These are phyloP conservation scores for Dinocampus coccinellae DNA, from an alignment of 2,888 invertebrate species.

Conservation along the genomic window DNA sequence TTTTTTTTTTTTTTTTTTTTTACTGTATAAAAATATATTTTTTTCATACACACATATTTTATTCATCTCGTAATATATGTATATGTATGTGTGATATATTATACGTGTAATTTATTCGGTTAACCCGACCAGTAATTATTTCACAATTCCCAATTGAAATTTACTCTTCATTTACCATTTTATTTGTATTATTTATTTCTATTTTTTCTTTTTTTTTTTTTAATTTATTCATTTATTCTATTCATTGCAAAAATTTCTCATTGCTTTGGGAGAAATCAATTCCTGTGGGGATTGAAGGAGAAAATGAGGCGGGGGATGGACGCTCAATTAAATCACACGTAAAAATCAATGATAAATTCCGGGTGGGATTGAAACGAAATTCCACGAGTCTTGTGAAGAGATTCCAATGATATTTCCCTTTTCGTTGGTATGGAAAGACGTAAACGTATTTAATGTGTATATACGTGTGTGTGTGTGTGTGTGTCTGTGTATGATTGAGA, in stretches of 20 bases:
- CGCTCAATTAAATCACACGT: slow-evolving; percentile 30
- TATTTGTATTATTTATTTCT: neutral
- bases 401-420: slow-evolving; percentile 36
- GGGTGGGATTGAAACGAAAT: slow-evolving; percentile 34
- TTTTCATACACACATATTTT: neutral
- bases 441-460: neutral
- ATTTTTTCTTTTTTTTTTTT: neutral
- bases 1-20: no score
- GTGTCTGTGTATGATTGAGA: no score
- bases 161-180: slow-evolving; percentile 10
- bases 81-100: neutral
- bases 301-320: no score
- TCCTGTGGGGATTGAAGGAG: no score
- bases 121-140: slow-evolving; percentile 32
- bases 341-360: slow-evolving; percentile 39
- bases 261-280: slow-evolving; percentile 24
- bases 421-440: neutral
- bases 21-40: no score
- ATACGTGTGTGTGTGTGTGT: no score
- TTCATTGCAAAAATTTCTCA: neutral
- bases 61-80: neutral
- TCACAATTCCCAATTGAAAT: slow-evolving; percentile 34
- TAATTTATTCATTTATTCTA: no score
- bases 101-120: slow-evolving; percentile 29
- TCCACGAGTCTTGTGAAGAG: slow-evolving; percentile 22